Evolutionary conservation across 2,797 vertebrate genomes (phyloP).

Genomic region (Lagorchestes hirsutus): DNA sequence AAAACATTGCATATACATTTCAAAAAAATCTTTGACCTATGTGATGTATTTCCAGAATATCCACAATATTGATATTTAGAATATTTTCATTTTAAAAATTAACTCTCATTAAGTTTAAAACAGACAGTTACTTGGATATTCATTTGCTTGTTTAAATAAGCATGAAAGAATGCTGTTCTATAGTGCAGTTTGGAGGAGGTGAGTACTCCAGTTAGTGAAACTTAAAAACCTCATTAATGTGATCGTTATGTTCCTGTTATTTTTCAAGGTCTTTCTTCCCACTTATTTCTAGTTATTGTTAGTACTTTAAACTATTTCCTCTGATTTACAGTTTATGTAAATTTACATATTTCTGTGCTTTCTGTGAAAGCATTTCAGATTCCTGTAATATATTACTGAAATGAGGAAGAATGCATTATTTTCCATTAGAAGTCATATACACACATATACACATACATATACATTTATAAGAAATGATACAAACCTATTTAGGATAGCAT

Average conservation of each 20-base stretch:
- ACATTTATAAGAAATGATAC: not conserved
- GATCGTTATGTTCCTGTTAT: not conserved
- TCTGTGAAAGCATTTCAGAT: conserved; percentile 32
- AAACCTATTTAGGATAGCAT: not conserved
- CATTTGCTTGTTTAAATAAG: conserved; percentile 2
- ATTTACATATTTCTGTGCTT: conserved; percentile 25
- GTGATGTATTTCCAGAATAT: not conserved
- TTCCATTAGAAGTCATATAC: conserved; percentile 4
- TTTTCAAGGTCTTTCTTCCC: not conserved
- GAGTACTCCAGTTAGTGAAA: not conserved
- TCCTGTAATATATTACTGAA: conserved; percentile 39
- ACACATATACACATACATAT: not conserved
- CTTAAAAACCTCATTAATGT: not conserved
- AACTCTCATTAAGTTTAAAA: conserved; percentile 50
- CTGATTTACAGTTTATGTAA: not conserved
- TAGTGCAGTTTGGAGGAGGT: not conserved
- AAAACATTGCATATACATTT: conserved; percentile 17
- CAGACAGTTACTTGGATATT: conserved; percentile 37
- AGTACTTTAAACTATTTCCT: conserved; percentile 6
- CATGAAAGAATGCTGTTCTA: not conserved
- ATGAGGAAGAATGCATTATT: conserved; percentile 45
- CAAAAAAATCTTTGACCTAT: not conserved
- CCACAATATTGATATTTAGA: not conserved
- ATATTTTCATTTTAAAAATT: conserved; percentile 34
- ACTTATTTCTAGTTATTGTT: not conserved